phyloP scores from a whole-genome alignment of 2,113 vertebrate species.

The Pan troglodytes region NHGRI_mPanTro3-v2.1_pri NC_072402.2:67710001-67710500 shows the following conservation, averaged over 20 bases:
- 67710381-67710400: constrained; percentile 16
- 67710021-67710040: not conserved
- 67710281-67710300: not conserved
- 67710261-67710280: not conserved
- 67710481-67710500: constrained; percentile 30
- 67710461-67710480: constrained; percentile 55
- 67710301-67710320: not conserved
- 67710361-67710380: not conserved
- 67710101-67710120: not conserved
- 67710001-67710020: not conserved
- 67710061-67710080: not conserved
- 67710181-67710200: not conserved
- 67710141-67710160: not conserved
- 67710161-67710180: not conserved
- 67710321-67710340: not conserved
- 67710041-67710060: not conserved
- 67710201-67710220: not conserved
- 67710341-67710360: not conserved
- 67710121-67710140: not conserved
- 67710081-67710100: not conserved
- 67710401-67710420: not conserved
- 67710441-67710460: constrained; percentile 29
- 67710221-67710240: not conserved
- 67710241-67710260: not conserved
- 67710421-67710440: constrained; percentile 24